A percentile compares a stretch with the other conserved stretches of the same genome.
Conservation (phyloP, 2,113 vertebrate species). For the Hippocampus zosterae region DNA sequence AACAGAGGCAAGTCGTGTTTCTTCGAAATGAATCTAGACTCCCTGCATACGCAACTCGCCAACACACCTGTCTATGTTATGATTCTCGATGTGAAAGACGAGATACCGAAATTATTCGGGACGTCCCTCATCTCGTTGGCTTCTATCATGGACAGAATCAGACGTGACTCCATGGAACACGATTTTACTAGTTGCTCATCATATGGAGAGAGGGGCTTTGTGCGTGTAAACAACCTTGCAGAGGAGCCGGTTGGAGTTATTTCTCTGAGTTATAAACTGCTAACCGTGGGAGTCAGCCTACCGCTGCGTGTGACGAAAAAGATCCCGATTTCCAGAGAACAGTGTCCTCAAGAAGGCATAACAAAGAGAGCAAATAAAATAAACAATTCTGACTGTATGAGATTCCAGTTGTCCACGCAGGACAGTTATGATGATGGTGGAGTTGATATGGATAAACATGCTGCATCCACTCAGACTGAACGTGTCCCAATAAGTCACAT, state of each 20-base stretch:
- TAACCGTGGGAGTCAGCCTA: slow-evolving; percentile 65
- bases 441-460: slow-evolving; percentile 13
- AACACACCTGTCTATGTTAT: slow-evolving; percentile 69
- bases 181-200: slow-evolving; percentile 49
- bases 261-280: slow-evolving; percentile 75
- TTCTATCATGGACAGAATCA: slow-evolving; percentile 54
- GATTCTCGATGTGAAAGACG: slow-evolving; percentile 67
- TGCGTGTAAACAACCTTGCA: slow-evolving; percentile 59
- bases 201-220: slow-evolving; percentile 58
- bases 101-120: slow-evolving; percentile 70
- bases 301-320: slow-evolving; percentile 50
- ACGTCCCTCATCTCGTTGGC: slow-evolving; percentile 73
- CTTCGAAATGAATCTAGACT: slow-evolving; percentile 69
- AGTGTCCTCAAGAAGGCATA: not conserved
- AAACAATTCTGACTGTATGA: slow-evolving; percentile 1
- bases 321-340: not conserved
- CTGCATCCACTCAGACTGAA: slow-evolving; percentile 29
- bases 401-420: not conserved
- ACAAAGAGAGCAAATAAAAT: slow-evolving; percentile 11
- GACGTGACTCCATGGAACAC: slow-evolving; percentile 43
- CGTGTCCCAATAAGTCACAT: not conserved
- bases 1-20: slow-evolving; percentile 83
- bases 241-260: slow-evolving; percentile 73
- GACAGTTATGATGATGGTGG: slow-evolving; percentile 11
- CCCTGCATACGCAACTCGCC: slow-evolving; percentile 52